These are phyloP conservation scores for Ephialtes manifestator DNA, from an alignment of 2,888 invertebrate genomes.

Conservation along the genomic window DNA sequence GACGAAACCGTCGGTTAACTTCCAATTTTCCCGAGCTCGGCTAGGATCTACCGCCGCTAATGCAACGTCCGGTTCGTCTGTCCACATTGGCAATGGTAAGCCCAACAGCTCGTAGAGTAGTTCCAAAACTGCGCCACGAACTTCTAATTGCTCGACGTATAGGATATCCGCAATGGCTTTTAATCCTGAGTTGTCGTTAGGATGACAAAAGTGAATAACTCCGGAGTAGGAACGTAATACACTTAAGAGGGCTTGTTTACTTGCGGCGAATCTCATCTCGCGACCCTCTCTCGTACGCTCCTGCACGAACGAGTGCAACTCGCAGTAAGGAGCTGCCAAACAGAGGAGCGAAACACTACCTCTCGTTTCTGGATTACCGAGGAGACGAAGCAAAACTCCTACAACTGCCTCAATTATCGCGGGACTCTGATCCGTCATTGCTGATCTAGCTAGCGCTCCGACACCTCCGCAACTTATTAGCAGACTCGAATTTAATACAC, in stretches of 20 bases:
- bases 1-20: slow-evolving; percentile 97
- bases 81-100: slow-evolving; percentile 96
- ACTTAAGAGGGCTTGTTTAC: slow-evolving; percentile 93
- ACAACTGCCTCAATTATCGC: slow-evolving; percentile 96
- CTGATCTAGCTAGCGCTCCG: slow-evolving; percentile 92
- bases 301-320: slow-evolving; percentile 89
- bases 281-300: slow-evolving; percentile 86
- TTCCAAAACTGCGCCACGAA: slow-evolving; percentile 97
- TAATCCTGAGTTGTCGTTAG: slow-evolving; percentile 91
- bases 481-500: slow-evolving; percentile 93
- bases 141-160: slow-evolving; percentile 95
- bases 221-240: slow-evolving; percentile 97
- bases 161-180: slow-evolving; percentile 93
- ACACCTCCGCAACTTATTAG: slow-evolving; percentile 95
- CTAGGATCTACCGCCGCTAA: slow-evolving; percentile 94
- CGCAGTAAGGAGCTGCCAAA: slow-evolving; percentile 97
- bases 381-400: slow-evolving; percentile 93
- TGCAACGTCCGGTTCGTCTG: slow-evolving; percentile 96
- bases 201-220: slow-evolving; percentile 94
- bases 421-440: slow-evolving; percentile 95
- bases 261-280: slow-evolving; percentile 94
- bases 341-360: slow-evolving; percentile 94
- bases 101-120: slow-evolving; percentile 96
- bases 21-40: slow-evolving; percentile 92
- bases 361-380: slow-evolving; percentile 94